Conservation (phyloP, 2,113 vertebrate species). For the Dinomys branickii region DNA sequence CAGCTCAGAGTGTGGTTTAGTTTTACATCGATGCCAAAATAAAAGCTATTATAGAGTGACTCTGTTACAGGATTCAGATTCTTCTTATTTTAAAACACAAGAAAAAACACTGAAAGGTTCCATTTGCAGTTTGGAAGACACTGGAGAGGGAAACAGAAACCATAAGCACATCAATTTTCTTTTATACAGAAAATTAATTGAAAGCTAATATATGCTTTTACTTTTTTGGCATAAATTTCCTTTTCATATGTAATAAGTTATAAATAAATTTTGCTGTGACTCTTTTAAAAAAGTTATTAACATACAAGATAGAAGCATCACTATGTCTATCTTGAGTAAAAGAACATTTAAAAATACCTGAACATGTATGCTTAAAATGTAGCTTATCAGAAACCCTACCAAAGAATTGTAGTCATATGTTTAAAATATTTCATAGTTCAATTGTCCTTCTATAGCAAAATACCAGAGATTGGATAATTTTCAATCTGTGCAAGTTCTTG, state of each 20-base stretch:
- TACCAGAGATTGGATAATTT: neutral
- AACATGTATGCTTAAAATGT: neutral
- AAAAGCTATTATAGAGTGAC: constrained; percentile 44
- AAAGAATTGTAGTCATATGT: neutral
- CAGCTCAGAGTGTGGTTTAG: neutral
- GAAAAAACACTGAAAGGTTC: constrained; percentile 77
- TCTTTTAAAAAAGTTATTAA: constrained; percentile 40
- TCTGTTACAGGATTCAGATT: constrained; percentile 91
- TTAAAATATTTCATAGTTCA: neutral
- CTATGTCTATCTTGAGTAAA: constrained; percentile 11
- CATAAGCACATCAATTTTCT: neutral
- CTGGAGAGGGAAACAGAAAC: neutral
- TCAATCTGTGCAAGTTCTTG: neutral
- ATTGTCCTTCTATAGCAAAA: neutral
- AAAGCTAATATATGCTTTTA: constrained; percentile 19
- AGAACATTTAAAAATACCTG: constrained; percentile 3
- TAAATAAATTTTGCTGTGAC: neutral
- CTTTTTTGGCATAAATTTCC: constrained; percentile 34
- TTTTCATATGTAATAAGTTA: constrained; percentile 41
- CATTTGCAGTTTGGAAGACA: too few species aligned
- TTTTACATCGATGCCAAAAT: neutral
- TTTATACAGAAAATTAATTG: neutral
- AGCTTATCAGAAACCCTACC: neutral
- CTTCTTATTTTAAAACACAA: constrained; percentile 87
- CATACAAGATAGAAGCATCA: too few species aligned